These are phyloP conservation scores for Epirrhoe alternata DNA, from an alignment of 2,888 invertebrate genomes.

Conservation along the genomic window DNA sequence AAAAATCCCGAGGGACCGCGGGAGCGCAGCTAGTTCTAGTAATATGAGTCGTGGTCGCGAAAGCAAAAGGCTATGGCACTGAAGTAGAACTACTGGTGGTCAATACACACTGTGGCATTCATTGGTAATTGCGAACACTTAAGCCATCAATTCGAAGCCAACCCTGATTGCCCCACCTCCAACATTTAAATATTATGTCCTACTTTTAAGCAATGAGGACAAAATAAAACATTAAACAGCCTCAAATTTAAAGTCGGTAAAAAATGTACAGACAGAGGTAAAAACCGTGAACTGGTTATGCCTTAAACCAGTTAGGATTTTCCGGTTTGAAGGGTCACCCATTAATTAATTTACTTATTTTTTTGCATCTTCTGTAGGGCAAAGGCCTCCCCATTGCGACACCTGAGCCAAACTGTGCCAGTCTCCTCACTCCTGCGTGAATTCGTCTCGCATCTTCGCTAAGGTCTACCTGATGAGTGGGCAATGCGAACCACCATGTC, in stretches of 20 bases:
- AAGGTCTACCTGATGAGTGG: no score
- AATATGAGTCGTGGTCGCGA: no score
- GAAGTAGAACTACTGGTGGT: background rate
- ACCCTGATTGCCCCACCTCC: background rate
- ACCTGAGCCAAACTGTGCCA: no score
- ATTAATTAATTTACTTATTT: background rate
- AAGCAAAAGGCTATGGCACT: no score
- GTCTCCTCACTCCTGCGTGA: no score
- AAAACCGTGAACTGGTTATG: background rate
- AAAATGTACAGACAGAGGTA: background rate
- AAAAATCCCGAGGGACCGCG: no score
- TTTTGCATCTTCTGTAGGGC: no score
- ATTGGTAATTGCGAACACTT: background rate
- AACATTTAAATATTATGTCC: background rate
- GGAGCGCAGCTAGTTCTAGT: no score
- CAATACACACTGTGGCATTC: background rate
- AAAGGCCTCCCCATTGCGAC: no score
- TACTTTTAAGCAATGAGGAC: background rate
- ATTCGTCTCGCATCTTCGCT: no score
- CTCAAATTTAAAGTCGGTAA: background rate
- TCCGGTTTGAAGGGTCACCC: background rate
- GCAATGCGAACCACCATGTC: no score
- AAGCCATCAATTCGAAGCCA: background rate
- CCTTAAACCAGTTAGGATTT: slow-evolving; percentile 10
- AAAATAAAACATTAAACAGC: background rate